A percentile compares a stretch with the other conserved stretches of the same genome.
Evolutionary conservation across 2,888 invertebrate species (phyloP).

Genomic region (Dasysyrphus albostriatus): DNA sequence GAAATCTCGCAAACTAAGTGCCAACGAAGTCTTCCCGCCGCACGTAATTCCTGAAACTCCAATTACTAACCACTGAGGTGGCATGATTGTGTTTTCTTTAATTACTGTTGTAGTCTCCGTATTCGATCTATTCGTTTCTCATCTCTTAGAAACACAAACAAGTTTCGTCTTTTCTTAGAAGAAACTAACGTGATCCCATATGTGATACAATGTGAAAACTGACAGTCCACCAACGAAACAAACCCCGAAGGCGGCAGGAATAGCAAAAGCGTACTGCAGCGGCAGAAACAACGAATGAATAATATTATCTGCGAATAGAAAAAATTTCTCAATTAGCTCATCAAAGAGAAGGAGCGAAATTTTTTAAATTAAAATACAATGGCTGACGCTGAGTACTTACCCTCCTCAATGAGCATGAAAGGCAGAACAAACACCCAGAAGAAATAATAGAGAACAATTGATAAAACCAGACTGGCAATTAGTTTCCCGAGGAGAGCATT

Average conservation of each 20-base stretch:
- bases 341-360: slow-evolving; percentile 16
- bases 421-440: slow-evolving; percentile 89
- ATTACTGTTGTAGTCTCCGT: background rate
- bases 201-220: slow-evolving; percentile 87
- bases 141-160: slow-evolving; percentile 41
- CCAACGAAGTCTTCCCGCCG: slow-evolving; percentile 92
- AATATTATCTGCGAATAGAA: slow-evolving; percentile 84
- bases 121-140: slow-evolving; percentile 5
- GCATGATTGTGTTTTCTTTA: slow-evolving; percentile 79
- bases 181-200: slow-evolving; percentile 79
- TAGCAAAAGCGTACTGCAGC: slow-evolving; percentile 86
- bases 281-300: slow-evolving; percentile 85
- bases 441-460: slow-evolving; percentile 86
- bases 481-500: slow-evolving; percentile 87
- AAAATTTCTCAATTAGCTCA: slow-evolving; percentile 51
- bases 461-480: slow-evolving; percentile 85
- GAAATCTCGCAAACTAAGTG: slow-evolving; percentile 85
- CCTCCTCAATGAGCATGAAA: slow-evolving; percentile 87
- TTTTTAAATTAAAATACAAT: slow-evolving; percentile 50
- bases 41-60: slow-evolving; percentile 93
- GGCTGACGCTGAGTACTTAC: slow-evolving; percentile 80
- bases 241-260: slow-evolving; percentile 87
- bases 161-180: slow-evolving; percentile 26
- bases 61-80: slow-evolving; percentile 86
- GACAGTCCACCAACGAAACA: slow-evolving; percentile 88